A percentile compares a stretch with the other conserved stretches of the same genome.
Evolutionary conservation across 2,797 vertebrate species (phyloP).

Genomic region (Sebastes alutus): DNA sequence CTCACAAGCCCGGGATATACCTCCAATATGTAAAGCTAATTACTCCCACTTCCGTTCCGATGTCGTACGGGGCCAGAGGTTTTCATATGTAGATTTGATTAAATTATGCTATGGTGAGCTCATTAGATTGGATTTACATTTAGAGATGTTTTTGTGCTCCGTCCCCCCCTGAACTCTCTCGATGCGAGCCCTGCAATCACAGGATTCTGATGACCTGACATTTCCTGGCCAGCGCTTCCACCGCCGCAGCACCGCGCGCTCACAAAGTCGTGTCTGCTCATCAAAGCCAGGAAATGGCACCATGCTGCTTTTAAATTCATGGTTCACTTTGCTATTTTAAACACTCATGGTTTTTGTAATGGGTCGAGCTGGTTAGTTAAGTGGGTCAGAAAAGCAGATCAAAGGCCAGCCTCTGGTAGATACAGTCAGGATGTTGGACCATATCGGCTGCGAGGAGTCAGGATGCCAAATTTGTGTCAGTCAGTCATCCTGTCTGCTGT

Average conservation of each 20-base stretch:
- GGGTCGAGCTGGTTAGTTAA: constrained; percentile 60
- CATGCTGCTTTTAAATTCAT: constrained; percentile 63
- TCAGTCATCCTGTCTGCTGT: neutral
- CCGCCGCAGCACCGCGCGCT: constrained; percentile 12
- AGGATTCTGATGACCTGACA: constrained; percentile 77
- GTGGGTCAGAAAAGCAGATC: constrained; percentile 56
- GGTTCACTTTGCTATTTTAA: constrained; percentile 72
- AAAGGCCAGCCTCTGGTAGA: constrained; percentile 53
- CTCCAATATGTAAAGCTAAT: constrained; percentile 67
- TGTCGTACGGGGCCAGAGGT: constrained; percentile 48
- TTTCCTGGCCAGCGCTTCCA: constrained; percentile 52
- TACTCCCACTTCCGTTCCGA: constrained; percentile 51
- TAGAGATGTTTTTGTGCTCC: constrained; percentile 63
- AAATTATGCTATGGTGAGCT: constrained; percentile 70
- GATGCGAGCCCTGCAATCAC: constrained; percentile 41
- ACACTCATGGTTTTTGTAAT: constrained; percentile 65
- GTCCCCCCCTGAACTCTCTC: constrained; percentile 35
- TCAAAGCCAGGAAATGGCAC: constrained; percentile 69
- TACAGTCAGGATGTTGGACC: constrained; percentile 20
- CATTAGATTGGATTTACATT: constrained; percentile 77
- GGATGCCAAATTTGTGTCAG: constrained; percentile 5
- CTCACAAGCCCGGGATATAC: constrained; percentile 34
- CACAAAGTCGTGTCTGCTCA: constrained; percentile 56
- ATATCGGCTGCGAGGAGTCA: neutral
- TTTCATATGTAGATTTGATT: constrained; percentile 79